Evolutionary conservation across 2,113 vertebrate genomes (phyloP).

Genomic region (Alaudala cheleensis): DNA sequence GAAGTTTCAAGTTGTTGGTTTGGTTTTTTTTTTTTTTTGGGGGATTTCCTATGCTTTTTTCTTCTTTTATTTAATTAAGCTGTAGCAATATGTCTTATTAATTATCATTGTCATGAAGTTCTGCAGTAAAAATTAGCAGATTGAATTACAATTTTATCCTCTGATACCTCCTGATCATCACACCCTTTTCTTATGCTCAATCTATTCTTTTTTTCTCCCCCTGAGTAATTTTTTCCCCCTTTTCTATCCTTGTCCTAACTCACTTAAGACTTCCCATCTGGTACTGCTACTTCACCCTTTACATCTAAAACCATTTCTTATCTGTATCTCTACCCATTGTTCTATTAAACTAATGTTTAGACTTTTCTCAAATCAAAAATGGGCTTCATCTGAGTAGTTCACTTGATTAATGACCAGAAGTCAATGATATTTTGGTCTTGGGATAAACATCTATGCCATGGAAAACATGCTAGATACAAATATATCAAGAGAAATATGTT

Average conservation of each 20-base stretch:
- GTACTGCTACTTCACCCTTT: neutral
- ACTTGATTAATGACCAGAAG: neutral
- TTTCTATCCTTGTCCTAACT: neutral
- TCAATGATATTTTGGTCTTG: neutral
- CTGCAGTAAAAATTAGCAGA: neutral
- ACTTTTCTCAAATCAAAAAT: conserved; percentile 20
- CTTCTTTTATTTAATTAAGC: neutral
- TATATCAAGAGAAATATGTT: neutral
- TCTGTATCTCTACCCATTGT: neutral
- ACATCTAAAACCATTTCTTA: conserved; percentile 1
- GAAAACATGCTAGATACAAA: neutral
- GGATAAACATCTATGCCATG: neutral
- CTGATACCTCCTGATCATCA: conserved; percentile 20
- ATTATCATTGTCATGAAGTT: neutral
- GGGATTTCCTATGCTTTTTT: neutral
- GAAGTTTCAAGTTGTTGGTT: neutral
- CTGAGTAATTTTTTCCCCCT: neutral
- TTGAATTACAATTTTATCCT: conserved; percentile 38
- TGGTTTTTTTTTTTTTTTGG: neutral
- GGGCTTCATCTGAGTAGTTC: neutral
- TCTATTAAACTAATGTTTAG: neutral
- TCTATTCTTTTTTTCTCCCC: neutral
- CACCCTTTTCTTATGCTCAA: conserved; percentile 11
- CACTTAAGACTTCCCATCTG: conserved; percentile 39
- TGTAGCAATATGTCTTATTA: neutral